Evolutionary conservation across 2,797 vertebrate genomes (phyloP), one percentile per base, ranked within the genome.

Genomic region (Lepidocolaptes lacrymiger): DNA sequence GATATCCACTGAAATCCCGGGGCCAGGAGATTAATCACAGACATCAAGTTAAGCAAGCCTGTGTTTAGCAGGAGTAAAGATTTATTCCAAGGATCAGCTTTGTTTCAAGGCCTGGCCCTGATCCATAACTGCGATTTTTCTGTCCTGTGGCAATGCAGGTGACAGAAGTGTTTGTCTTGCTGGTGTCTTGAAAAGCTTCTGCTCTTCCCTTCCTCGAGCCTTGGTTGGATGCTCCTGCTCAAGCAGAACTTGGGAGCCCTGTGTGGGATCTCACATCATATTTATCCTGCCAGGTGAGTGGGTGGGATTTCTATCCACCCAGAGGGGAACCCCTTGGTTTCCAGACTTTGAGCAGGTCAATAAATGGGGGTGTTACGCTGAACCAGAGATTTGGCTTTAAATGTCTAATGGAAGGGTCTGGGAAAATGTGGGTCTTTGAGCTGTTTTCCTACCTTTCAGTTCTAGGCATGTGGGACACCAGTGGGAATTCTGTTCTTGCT

Each of bases 101-200:
- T 77, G 46, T 63, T 86, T 79, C 77, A 41, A 63, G 77, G 73
- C 77, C 62, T 77, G 86, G 73, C 74, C 56, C 39, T 12, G 58
- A 36, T 39, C 66, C 80, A 6, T 5, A 1, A 1, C 43, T 12
- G 63, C 66, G 77, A 26, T 66, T 87, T 51, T 23, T 37, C 30
- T 46, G 34, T 22, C 67, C 46, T 41, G 3, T 4, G 1, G 67
- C 66, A n/a, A 2, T 14, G 36, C 71, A 95, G 81, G 78, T 64
- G 30, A 73, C 0, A 7, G 37, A 32, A 59, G 12, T 2, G 9
- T 62, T 44, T 56, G 34, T 41, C n/a, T n/a, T 3, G 1, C 30
- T 30, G 58, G 39, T 32, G 34, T 46, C 81, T 46, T 10, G 34
- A 52, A 48, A 39, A 10, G 37, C 12, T 81, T 3, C 51, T 79